These are phyloP conservation scores for Muschampia plurimacula DNA, from an alignment of 2,888 invertebrate species.

Conservation along the genomic window DNA sequence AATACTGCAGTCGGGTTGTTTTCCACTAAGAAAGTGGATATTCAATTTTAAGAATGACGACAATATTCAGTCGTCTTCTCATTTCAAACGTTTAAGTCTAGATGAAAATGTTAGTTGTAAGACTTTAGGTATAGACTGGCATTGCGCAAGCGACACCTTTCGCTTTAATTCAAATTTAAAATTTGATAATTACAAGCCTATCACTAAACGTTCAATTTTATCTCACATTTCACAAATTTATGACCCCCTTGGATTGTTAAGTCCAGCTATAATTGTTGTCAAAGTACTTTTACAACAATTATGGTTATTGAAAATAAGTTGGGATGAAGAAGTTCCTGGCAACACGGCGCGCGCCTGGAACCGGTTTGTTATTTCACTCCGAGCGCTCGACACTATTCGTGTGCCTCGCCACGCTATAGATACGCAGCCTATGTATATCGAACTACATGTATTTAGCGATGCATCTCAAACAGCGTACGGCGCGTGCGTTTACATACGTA, in stretches of 20 bases:
- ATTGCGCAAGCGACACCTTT: slow-evolving; percentile 25
- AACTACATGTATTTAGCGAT: slow-evolving; percentile 48
- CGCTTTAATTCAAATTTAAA: slow-evolving; percentile 34
- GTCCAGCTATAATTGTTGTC: slow-evolving; percentile 36
- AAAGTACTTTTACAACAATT: slow-evolving; percentile 42
- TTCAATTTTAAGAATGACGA: slow-evolving; percentile 25
- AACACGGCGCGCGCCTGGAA: slow-evolving; percentile 9
- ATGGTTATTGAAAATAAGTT: slow-evolving; percentile 39
- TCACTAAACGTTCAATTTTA: slow-evolving; percentile 41
- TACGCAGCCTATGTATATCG: slow-evolving; percentile 3
- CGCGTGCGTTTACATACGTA: slow-evolving; percentile 47
- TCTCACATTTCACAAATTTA: slow-evolving; percentile 45
- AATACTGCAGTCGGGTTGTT: slow-evolving; percentile 25
- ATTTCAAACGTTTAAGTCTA: slow-evolving; percentile 17
- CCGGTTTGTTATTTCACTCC: slow-evolving; percentile 22
- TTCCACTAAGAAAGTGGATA: slow-evolving; percentile 29
- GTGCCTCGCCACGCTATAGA: slow-evolving; percentile 38
- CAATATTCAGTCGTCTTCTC: not conserved
- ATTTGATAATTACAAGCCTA: slow-evolving; percentile 12
- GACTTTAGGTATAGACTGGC: slow-evolving; percentile 42
- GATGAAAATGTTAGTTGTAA: slow-evolving; percentile 26
- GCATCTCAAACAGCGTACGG: slow-evolving; percentile 46
- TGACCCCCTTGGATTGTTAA: slow-evolving; percentile 47
- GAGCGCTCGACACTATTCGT: slow-evolving; percentile 22
- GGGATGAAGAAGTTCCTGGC: slow-evolving; percentile 31